These are phyloP conservation scores for Chrysoperla carnea DNA, from an alignment of 1,140 invertebrate species.

Conservation along the genomic window DNA sequence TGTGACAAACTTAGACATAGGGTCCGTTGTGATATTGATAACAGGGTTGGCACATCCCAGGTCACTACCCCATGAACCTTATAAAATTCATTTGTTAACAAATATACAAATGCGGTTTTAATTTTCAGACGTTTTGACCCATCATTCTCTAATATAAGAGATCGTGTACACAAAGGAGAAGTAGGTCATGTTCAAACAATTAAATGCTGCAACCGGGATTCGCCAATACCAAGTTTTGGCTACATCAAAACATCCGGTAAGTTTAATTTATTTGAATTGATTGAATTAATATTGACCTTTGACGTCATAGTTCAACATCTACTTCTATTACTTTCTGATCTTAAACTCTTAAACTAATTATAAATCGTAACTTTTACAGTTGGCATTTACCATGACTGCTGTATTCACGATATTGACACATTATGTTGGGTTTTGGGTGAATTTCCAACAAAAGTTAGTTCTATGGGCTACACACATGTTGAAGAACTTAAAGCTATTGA, in stretches of 20 bases:
- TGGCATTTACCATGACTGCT: conserved; percentile 55
- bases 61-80: too few relatives aligned
- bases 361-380: conserved; percentile 27
- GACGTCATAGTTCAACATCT: too few relatives aligned
- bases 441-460: conserved; percentile 34
- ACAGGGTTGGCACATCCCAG: too few relatives aligned
- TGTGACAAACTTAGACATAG: too few relatives aligned
- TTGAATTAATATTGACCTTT: too few relatives aligned
- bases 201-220: conserved; percentile 41
- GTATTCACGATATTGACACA: conserved; percentile 53
- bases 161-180: conserved; percentile 32
- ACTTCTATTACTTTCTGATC: too few relatives aligned
- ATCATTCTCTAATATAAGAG: conserved; percentile 29
- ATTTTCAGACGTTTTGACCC: conserved; percentile 43
- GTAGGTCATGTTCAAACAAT: conserved; percentile 42
- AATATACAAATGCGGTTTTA: too few relatives aligned
- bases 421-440: conserved; percentile 39
- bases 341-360: too few relatives aligned
- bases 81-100: too few relatives aligned
- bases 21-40: too few relatives aligned
- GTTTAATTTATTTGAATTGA: too few relatives aligned
- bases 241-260: conserved; percentile 42
- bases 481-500: conserved; percentile 36
- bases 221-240: conserved; percentile 36
- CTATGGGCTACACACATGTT: conserved; percentile 31